These are phyloP conservation scores for Drosophila paracracens DNA, from an alignment of 2,888 invertebrate genomes.

Conservation along the genomic window DNA sequence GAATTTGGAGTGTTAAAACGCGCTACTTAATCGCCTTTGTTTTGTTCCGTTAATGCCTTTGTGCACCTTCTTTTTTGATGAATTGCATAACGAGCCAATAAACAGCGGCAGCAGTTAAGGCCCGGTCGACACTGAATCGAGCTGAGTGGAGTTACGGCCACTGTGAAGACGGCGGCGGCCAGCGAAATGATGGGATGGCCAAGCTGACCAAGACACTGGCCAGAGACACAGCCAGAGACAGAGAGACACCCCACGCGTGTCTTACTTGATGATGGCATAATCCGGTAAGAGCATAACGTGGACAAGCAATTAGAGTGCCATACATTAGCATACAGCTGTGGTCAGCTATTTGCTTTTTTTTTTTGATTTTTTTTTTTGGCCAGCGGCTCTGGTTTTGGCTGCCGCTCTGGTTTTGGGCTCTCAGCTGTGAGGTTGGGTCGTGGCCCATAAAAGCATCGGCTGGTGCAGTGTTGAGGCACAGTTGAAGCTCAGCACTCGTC, in stretches of 20 bases:
- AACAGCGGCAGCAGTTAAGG: conserved; percentile 38
- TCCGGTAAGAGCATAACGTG: conserved; percentile 62
- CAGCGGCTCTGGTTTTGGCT: background rate
- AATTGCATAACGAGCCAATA: conserved; percentile 68
- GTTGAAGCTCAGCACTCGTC: conserved; percentile 68
- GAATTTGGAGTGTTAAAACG: conserved; percentile 32
- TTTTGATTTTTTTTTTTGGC: background rate
- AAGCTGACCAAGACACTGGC: background rate
- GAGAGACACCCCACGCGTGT: background rate
- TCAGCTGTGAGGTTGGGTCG: background rate
- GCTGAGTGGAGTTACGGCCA: conserved; percentile 7
- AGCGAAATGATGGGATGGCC: background rate
- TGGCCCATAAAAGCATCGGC: conserved; percentile 59
- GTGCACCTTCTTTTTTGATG: conserved; percentile 36
- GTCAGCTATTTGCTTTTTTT: conserved; percentile 1
- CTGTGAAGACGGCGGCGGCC: conserved; percentile 4
- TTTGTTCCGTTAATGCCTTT: conserved; percentile 16
- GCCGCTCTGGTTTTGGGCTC: background rate
- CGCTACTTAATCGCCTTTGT: conserved; percentile 17
- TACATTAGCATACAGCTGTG: conserved; percentile 50
- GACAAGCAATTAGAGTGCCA: conserved; percentile 72
- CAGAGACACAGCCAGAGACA: too few species aligned
- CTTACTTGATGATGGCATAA: conserved; percentile 61
- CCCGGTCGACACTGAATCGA: conserved; percentile 28
- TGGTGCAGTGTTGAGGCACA: conserved; percentile 50